Conservation (phyloP, 1,140 invertebrate species). For the Hylyphantes graminicola region DNA sequence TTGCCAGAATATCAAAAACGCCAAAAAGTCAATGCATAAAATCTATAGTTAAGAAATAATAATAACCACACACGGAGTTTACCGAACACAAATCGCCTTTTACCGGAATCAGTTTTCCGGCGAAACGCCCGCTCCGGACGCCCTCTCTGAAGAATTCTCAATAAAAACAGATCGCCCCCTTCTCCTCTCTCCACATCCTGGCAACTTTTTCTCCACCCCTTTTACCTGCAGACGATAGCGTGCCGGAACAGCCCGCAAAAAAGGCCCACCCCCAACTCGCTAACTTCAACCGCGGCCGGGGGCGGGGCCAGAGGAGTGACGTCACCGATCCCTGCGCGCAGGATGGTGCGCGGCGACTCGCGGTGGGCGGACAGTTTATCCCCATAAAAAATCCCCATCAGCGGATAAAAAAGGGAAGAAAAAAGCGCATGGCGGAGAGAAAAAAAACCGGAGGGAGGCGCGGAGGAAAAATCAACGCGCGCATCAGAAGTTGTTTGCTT, state of each 20-base stretch:
- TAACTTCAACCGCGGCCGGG: conserved; percentile 31
- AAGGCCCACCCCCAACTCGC: conserved; percentile 31
- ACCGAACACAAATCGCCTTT: too few species aligned
- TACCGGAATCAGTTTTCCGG: not conserved
- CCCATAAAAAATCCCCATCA: conserved; percentile 32
- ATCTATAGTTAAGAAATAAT: too few species aligned
- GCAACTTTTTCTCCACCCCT: conserved; percentile 58
- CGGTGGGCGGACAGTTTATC: conserved; percentile 43
- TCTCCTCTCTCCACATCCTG: conserved; percentile 13
- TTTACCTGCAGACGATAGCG: conserved; percentile 28
- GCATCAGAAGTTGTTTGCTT: conserved; percentile 60
- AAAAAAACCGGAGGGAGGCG: conserved; percentile 27
- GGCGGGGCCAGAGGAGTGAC: conserved; percentile 30
- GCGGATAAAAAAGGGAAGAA: not conserved
- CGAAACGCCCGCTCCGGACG: not conserved
- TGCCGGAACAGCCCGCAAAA: conserved; percentile 18
- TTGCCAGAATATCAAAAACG: too few species aligned
- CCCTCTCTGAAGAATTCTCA: not conserved
- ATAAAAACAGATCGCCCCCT: conserved; percentile 17
- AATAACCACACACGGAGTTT: too few species aligned
- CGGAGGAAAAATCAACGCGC: conserved; percentile 20
- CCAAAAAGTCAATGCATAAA: too few species aligned
- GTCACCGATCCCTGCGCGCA: conserved; percentile 49
- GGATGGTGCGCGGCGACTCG: conserved; percentile 40
- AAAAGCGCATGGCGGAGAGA: not conserved